Percentiles rank a stretch among this genome's conserved stretches.
Evolutionary conservation across 2,113 vertebrate genomes (phyloP).

Genomic region (Paramisgurnus dabryanus): DNA sequence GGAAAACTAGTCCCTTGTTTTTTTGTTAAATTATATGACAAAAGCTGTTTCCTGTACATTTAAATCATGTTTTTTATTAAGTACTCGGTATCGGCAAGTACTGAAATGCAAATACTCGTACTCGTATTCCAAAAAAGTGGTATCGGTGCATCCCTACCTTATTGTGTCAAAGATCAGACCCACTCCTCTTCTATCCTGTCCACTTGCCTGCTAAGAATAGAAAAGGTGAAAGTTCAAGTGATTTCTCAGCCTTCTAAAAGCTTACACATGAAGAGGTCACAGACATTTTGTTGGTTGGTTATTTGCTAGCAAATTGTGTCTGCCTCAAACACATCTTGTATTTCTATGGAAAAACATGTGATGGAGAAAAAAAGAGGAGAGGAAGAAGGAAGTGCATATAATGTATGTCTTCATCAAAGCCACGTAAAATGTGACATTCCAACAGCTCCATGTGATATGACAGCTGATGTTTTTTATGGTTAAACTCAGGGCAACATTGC

Average conservation of each 20-base stretch:
- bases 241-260: background rate
- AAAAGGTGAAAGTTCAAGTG: background rate
- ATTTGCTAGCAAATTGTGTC: background rate
- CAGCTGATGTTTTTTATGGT: background rate
- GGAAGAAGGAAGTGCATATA: background rate
- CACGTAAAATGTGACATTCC: conserved; percentile 2
- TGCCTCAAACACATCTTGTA: background rate
- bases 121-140: no score
- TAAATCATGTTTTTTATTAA: no score
- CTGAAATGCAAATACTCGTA: no score
- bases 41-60: no score
- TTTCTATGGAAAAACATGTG: conserved; percentile 27
- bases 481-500: background rate
- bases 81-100: no score
- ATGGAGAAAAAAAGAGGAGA: background rate
- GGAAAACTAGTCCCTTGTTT: no score
- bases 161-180: background rate
- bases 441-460: conserved; percentile 14
- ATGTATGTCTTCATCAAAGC: background rate
- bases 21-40: no score
- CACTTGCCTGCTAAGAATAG: background rate
- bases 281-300: background rate
- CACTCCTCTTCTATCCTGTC: background rate
- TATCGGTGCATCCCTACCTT: no score
- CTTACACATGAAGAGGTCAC: background rate